phyloP scores from a whole-genome alignment of 2,888 invertebrate species.

The Dryococelus australis region DNA sequence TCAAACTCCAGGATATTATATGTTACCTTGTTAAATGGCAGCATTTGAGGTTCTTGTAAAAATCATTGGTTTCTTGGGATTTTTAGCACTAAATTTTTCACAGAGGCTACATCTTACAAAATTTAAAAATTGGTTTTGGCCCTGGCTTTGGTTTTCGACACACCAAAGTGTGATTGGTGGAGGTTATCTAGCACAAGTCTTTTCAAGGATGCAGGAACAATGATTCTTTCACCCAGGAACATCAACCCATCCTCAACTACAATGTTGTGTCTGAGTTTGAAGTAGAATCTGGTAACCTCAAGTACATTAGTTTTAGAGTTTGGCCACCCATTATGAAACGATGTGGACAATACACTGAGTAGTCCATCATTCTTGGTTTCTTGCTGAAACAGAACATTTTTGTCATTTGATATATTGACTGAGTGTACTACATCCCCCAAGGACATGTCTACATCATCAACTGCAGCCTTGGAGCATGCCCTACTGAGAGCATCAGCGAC shows the following conservation, averaged over 20 bases:
- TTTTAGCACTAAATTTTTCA: not conserved
- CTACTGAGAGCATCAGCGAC: constrained; percentile 1
- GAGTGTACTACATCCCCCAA: not conserved
- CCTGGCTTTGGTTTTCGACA: not conserved
- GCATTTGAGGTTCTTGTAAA: not conserved
- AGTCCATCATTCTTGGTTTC: not conserved
- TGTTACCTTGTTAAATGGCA: not conserved
- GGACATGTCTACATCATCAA: not conserved
- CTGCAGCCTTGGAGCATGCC: not conserved
- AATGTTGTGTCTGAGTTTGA: constrained; percentile 8
- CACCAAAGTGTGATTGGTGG: not conserved
- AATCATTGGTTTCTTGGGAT: not conserved
- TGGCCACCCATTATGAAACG: not conserved
- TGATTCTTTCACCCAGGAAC: not conserved
- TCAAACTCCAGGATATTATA: not conserved
- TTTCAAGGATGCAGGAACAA: not conserved
- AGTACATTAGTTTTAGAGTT: not conserved
- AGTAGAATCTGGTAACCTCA: not conserved
- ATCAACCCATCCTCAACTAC: constrained; percentile 9
- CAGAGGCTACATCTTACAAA: not conserved
- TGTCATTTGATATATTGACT: not conserved
- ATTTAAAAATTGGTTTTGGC: not conserved
- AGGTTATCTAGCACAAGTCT: not conserved
- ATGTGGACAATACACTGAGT: not conserved
- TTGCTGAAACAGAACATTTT: not conserved